phyloP scores from a whole-genome alignment of 2,797 vertebrate genomes.

The Corythornis leucogaster region DNA sequence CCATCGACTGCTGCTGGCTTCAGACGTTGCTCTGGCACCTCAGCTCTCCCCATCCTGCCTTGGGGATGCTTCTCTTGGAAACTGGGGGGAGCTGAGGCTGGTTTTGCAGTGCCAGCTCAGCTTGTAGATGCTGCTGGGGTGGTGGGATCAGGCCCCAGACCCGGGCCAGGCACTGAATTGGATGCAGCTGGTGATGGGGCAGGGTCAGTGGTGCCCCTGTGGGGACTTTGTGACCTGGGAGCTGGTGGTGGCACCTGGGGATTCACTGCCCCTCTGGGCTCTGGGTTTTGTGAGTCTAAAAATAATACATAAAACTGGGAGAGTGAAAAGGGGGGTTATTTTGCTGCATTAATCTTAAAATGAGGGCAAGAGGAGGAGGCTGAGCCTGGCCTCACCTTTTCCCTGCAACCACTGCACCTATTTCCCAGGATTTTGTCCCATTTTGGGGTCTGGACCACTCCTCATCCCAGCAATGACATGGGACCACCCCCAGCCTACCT shows the following conservation, averaged over 20 bases:
- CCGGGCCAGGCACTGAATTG: fast-evolving
- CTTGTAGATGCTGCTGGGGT: background rate
- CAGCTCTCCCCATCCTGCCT: background rate
- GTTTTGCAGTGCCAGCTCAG: background rate
- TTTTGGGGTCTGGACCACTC: background rate
- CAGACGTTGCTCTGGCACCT: background rate
- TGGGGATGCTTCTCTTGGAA: background rate
- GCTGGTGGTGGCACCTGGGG: background rate
- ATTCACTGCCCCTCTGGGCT: fast-evolving
- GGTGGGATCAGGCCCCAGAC: background rate
- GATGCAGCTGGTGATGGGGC: background rate
- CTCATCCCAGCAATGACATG: fast-evolving
- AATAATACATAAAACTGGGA: fast-evolving
- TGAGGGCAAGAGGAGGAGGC: background rate
- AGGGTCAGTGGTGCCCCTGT: background rate
- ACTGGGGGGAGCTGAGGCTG: background rate
- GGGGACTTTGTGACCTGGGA: background rate
- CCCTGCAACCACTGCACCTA: fast-evolving
- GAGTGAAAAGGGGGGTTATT: background rate
- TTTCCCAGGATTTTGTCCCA: fast-evolving
- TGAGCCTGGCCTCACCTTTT: background rate
- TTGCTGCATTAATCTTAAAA: background rate
- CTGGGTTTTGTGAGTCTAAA: background rate
- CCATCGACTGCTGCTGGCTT: background rate
- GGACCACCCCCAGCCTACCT: background rate